Conservation (phyloP, 2,797 vertebrate species). For the Oreonectes daqikongensis region DNA sequence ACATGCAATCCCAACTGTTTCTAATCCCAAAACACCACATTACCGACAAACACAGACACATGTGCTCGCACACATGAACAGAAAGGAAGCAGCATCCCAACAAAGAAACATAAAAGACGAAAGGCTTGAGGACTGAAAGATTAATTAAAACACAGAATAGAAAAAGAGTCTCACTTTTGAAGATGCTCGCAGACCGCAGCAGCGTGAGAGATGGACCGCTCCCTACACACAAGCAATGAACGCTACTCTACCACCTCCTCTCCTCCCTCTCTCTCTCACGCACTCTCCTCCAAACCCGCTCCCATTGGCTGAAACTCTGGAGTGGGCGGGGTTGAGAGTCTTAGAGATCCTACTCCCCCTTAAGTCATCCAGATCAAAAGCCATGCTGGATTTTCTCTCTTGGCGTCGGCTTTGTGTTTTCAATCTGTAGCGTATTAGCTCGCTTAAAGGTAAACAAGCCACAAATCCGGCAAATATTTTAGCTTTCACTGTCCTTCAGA, state of each 20-base stretch:
- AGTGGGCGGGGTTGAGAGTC: constrained; percentile 6
- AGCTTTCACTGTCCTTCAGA: constrained; percentile 6
- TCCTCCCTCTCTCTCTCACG: constrained; percentile 3
- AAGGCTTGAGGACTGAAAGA: not conserved
- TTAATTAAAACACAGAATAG: constrained; percentile 43
- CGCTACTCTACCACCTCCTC: constrained; percentile 41
- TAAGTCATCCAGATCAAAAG: constrained; percentile 44
- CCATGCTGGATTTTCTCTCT: constrained; percentile 46
- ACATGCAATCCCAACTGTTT: not conserved
- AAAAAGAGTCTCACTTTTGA: constrained; percentile 39
- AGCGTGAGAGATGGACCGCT: constrained; percentile 55
- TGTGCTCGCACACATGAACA: not conserved
- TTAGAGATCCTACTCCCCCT: constrained; percentile 2
- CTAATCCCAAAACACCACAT: not conserved
- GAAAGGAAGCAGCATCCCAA: not conserved
- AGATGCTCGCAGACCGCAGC: constrained; percentile 60
- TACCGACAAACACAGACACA: constrained; percentile 4
- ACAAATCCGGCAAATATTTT: constrained; percentile 29
- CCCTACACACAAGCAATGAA: constrained; percentile 50
- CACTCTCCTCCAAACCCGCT: constrained; percentile 30
- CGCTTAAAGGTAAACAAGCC: constrained; percentile 36
- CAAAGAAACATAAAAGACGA: constrained; percentile 5
- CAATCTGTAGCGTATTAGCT: constrained; percentile 45
- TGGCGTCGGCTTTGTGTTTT: constrained; percentile 18
- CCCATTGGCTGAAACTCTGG: constrained; percentile 26